A percentile compares a stretch with the other conserved stretches of the same genome.
These are phyloP conservation scores for Oryzias sinensis DNA, from an alignment of 2,797 vertebrate species.

Conservation along the genomic window DNA sequence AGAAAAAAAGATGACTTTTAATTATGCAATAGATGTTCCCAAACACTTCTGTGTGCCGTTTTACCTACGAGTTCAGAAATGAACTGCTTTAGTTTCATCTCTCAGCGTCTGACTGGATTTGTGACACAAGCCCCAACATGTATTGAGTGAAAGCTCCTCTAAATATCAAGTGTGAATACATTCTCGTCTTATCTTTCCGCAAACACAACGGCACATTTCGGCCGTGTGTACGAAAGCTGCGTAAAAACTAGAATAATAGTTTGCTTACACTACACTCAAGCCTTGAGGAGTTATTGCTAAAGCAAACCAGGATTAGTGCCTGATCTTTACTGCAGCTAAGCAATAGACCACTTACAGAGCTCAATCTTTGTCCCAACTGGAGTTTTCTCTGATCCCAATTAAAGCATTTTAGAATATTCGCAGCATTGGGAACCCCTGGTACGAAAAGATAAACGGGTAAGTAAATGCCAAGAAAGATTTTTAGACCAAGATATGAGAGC, in stretches of 20 bases:
- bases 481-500: too few relatives aligned
- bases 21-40: conserved; percentile 45
- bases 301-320: too few relatives aligned
- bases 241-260: not conserved
- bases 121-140: conserved; percentile 37
- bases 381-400: too few relatives aligned
- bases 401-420: too few relatives aligned
- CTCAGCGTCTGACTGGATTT: conserved; percentile 31
- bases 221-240: conserved; percentile 16
- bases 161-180: conserved; percentile 17
- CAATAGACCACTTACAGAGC: too few relatives aligned
- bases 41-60: conserved; percentile 28
- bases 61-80: conserved; percentile 1
- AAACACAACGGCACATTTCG: conserved; percentile 28
- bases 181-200: conserved; percentile 19
- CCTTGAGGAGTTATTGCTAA: too few relatives aligned
- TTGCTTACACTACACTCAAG: too few relatives aligned
- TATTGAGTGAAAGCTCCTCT: conserved; percentile 25
- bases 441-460: too few relatives aligned
- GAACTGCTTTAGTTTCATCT: conserved; percentile 28
- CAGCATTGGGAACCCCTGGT: too few relatives aligned
- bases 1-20: conserved; percentile 25
- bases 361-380: too few relatives aligned
- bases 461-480: too few relatives aligned
- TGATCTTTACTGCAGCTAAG: too few relatives aligned